Percentiles rank a stretch among this genome's conserved stretches.
Evolutionary conservation across 2,113 vertebrate species (phyloP).

Genomic region (Macroglossus sobrinus): DNA sequence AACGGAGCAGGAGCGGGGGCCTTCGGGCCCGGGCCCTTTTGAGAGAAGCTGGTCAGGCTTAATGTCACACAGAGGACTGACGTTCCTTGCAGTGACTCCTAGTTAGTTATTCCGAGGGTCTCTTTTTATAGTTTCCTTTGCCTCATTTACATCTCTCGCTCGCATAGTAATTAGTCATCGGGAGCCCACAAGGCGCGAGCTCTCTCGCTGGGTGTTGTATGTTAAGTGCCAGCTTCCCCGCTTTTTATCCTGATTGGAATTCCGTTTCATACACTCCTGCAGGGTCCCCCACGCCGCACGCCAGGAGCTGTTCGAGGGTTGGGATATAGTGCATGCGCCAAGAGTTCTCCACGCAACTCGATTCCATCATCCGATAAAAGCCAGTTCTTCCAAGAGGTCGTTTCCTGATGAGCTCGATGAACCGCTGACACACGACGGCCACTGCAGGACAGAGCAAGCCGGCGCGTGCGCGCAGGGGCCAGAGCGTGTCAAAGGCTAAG

Average conservation of each 20-base stretch:
- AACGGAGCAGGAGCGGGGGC: neutral
- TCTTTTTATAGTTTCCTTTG: neutral
- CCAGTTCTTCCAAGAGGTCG: neutral
- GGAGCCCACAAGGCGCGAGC: fast-evolving
- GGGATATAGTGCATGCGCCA: neutral
- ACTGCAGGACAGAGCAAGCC: neutral
- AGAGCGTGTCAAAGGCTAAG: neutral
- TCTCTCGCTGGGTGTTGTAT: fast-evolving
- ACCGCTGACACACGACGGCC: fast-evolving
- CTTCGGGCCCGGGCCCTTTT: too few relatives aligned
- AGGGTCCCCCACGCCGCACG: fast-evolving
- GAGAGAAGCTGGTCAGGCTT: neutral
- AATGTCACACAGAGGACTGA: neutral
- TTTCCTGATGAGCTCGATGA: neutral
- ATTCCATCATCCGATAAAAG: neutral
- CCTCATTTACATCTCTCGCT: neutral
- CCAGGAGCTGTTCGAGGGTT: neutral
- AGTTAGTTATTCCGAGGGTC: neutral
- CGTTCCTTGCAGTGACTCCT: neutral
- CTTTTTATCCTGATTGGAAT: neutral
- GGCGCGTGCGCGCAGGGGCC: fast-evolving
- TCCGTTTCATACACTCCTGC: neutral
- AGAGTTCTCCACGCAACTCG: fast-evolving
- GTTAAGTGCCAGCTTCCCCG: fast-evolving
- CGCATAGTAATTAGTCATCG: neutral